Evolutionary conservation across 2,888 invertebrate species (phyloP), one percentile per base, ranked within the genome.

Genomic region (Pachliopta kotzebuea): DNA sequence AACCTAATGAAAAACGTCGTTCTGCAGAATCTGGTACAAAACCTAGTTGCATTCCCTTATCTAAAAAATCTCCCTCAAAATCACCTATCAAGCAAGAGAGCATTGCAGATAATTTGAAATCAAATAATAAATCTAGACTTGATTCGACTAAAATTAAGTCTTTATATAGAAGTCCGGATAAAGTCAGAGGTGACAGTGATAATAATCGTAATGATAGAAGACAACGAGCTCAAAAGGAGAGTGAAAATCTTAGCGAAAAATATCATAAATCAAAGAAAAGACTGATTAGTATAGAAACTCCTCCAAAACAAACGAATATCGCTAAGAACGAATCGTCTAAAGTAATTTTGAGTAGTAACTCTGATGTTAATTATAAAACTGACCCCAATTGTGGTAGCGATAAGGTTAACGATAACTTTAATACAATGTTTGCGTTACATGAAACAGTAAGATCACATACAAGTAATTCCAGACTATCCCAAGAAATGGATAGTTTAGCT

Each of bases 401-500:
- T 74, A 76, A 78, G 72, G 76, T 74, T 71, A 81, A 81, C 77
- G 75, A 74, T 72, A 77, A 70, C 67, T 72, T 76, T 71, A 86
- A 85, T 71, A 86, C 84, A 73, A 90, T 91, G 88, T 87, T 89
- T 74, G 88, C 86, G 59, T 82, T 91, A 71, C 90, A 90, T 66
- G 90, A 89, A 85, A 80, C 85, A 68, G 83, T 89, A 70, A 85
- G 87, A 80, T 84, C 88, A 70, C 90, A 88, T 72, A 71, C 84
- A 42, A 80, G 79, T 75, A 83, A 70, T 69, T 86, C 88, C 71
- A 86, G 91, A 80, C 86, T 91, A 77, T 90, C 91, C 62, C 93
- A 93, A 73, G 92, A 93, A 78, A 93, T 94, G 89, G 94, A 94
- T 73, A 94, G 93, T 76, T 86, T 94, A 79, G 93, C 94, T 69